phyloP scores from a whole-genome alignment of 2,888 invertebrate genomes.

The Steinernema hermaphroditum region DNA sequence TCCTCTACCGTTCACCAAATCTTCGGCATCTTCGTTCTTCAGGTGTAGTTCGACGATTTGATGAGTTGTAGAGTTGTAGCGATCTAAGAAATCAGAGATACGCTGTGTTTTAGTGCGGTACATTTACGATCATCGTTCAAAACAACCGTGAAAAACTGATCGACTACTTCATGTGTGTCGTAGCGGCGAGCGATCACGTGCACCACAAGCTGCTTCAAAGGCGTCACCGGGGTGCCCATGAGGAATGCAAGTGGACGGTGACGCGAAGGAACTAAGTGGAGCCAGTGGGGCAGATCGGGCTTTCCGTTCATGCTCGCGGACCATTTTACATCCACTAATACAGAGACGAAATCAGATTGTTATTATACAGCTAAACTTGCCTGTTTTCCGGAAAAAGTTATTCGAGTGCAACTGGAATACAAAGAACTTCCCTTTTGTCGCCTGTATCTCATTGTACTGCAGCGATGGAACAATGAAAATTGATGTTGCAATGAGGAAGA shows the following conservation, averaged over 20 bases:
- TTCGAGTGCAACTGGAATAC: constrained; percentile 58
- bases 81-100: constrained; percentile 36
- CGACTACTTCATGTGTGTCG: constrained; percentile 58
- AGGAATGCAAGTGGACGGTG: constrained; percentile 62
- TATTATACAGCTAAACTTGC: not conserved
- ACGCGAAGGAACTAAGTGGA: constrained; percentile 57
- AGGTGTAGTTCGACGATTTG: constrained; percentile 56
- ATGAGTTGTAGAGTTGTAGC: constrained; percentile 49
- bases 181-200: constrained; percentile 62
- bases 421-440: constrained; percentile 55
- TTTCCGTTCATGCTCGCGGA: constrained; percentile 59
- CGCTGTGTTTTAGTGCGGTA: not conserved
- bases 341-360: not conserved
- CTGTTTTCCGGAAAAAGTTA: constrained; percentile 26
- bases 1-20: constrained; percentile 51
- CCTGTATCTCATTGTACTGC: constrained; percentile 33
- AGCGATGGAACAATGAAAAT: not conserved
- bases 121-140: constrained; percentile 55
- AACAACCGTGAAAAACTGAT: constrained; percentile 55
- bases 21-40: constrained; percentile 59
- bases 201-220: constrained; percentile 52
- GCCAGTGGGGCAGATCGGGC: constrained; percentile 62
- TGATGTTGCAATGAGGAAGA: not conserved
- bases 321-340: constrained; percentile 64
- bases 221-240: constrained; percentile 62